Base-by-base conservation (phyloP, 2,113 vertebrate species). In the Chloebia gouldiae region DNA sequence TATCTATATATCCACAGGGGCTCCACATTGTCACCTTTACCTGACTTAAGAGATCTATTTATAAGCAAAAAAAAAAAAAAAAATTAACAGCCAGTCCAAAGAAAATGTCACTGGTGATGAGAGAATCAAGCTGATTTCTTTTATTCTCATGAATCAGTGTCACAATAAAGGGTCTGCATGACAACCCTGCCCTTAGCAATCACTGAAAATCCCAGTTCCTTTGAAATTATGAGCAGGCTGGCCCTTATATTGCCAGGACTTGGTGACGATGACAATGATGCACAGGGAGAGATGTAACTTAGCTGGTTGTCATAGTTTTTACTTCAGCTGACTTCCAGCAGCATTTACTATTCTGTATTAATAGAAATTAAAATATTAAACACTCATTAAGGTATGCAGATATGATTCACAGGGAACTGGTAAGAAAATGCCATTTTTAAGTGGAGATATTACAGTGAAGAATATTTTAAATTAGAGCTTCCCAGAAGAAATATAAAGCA, bases 321-420 rank as follows among this genome's bases (percentile, higher is more conserved):
- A 76, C 70, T 94, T 92, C 86, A 71, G n/a, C 79, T 84, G 60
- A 81, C 93, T 96, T 81, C 37, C 69, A 90, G 69, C 35, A 93
- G 79, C 86, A 94, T 78, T 94, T 84, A 53, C 49, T 93, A 86
- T 95, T 94, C 88, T 61, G 72, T 78, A 90, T 92, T 96, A 94
- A 94, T 85, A 94, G 90, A 96, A 94, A 90, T 93, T 89, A 95
- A 95, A 96, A 96, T 93, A 96, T 92, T 95, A 92, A 96, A 92
- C 88, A 93, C 82, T 78, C 82, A 95, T 94, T 96, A 95, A 95
- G 92, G 85, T 92, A 86, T 92, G 82, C 57, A 92, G 90, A 56
- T 86, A 68, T 68, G 80, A 86, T 59, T 95, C 94, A 88, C 75
- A 49, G 60, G 20, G 53, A 94, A 65, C 33, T 30, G 81, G 68